Evolutionary conservation across 2,797 vertebrate genomes (phyloP), one percentile per base, ranked within the genome.

Genomic region (Triplophysa bombifrons): DNA sequence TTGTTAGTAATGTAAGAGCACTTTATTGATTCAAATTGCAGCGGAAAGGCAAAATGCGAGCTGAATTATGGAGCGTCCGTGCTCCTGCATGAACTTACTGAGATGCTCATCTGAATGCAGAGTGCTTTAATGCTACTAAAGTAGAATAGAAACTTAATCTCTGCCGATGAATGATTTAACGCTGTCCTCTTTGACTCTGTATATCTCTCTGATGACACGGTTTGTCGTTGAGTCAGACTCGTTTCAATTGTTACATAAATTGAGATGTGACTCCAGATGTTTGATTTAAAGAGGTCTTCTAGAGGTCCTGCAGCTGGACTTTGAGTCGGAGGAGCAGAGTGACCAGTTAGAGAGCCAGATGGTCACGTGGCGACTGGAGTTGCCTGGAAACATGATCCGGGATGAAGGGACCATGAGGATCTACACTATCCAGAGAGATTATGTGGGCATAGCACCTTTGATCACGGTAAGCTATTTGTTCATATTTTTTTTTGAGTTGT

Each of bases 251-350:
- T 65, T 74, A 14, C 6, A 38, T 25, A 55, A 58, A 74, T 66
- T 56, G 3, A 27, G 38, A 13, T 44, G 6, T 25, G 25, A 65
- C 17, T 30, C 17, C 38, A 72, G 30, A 56, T 55, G 38, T 87
- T 41, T 81, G 50, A 44, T 75, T 51, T 71, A 81, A 88, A 93
- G 93, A 83, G 92, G 93, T 71, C 92, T 94, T 48, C 80, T 93
- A 77, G 93, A 94, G 82, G 88, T 94, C 74, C 83, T 94, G 27
- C 93, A 94, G 63, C 83, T 94, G 84, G 93, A 94, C 85, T 93
- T 93, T 83, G 78, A 91, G 38, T 87, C 89, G 2, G 90, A 87
- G 70, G 89, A 89, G 17, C 84, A 90, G 60, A 89, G 88, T 0
- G 89, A 92, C 77, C 88, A 87, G 67, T 73, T 84, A 51, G 91